Base-by-base conservation (phyloP, 2,113 vertebrate genomes). In the Asarcornis scutulata region DNA sequence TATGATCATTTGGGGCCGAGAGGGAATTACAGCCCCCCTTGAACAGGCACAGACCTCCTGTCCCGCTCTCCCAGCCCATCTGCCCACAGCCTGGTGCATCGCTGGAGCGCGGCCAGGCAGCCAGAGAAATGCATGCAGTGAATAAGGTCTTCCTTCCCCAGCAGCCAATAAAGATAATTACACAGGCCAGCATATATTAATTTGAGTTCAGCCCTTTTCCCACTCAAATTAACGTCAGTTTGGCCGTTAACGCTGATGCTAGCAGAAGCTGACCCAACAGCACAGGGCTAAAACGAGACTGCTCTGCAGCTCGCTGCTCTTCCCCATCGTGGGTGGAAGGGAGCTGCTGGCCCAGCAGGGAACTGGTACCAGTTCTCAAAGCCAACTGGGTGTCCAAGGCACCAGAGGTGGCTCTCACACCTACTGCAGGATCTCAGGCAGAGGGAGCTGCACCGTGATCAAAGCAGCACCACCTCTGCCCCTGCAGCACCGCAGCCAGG, bases 121-220 rank as follows among this genome's bases (percentile, higher is more conserved):
- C 86, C 91, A 64, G 5, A 76, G 86, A 93, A 95, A 95, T 85
- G 81, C 84, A 69, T 5, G 44, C 62, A 92, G 66, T 48, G 86
- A 95, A 56, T 68, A 76, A 93, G 77, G 66, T 86, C 86, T 93
- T 95, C 93, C 86, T 94, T 87, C 86, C 80, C 86, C 75, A 88
- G 84, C 88, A 95, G 59, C 69, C 95, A 95, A 96, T 94, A 94
- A 92, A 88, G 81, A 87, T 92, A 95, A 96, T 96, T 84, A 92
- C 88, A 93, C 66, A 93, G 88, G 91, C 89, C 67, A 95, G 71
- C 1, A 0, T 62, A 81, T 79, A 92, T 72, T 95, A 85, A 84
- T 91, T 86, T 94, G 86, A 67, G 92, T 94, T 96, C 89, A 80
- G 81, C 69, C 83, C 91, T 93, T 87, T 86, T 89, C 86, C 80